Conservation (phyloP, 2,797 vertebrate species). For the Phataginus tetradactyla region DNA sequence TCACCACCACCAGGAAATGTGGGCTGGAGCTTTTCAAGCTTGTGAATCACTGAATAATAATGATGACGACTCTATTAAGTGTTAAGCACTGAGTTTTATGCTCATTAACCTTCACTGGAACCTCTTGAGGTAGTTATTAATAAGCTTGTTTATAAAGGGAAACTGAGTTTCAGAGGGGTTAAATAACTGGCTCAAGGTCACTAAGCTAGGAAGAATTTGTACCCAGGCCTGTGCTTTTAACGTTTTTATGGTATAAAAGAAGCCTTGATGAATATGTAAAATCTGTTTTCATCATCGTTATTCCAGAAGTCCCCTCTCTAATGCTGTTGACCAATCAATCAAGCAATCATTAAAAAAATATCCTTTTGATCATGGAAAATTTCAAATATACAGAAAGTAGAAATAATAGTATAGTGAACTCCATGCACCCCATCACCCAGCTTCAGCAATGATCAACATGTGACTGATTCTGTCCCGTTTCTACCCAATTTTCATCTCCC, state of each 20-base stretch:
- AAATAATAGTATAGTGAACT: conserved; percentile 48
- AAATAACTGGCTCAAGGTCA: neutral
- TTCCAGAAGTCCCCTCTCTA: conserved; percentile 20
- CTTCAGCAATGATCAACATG: conserved; percentile 27
- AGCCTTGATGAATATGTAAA: neutral
- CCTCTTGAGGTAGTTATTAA: neutral
- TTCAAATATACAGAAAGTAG: conserved; percentile 33
- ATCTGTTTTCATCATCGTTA: conserved; percentile 47
- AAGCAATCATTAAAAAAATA: neutral
- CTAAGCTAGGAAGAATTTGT: conserved; percentile 20
- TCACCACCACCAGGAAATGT: neutral
- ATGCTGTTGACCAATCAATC: conserved; percentile 49
- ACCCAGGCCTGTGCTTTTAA: neutral
- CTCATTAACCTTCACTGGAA: neutral
- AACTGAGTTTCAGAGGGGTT: neutral
- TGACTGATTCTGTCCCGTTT: conserved; percentile 49
- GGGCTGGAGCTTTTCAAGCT: neutral
- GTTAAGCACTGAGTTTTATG: neutral
- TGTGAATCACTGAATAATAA: neutral
- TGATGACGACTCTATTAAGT: neutral
- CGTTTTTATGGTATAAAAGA: neutral
- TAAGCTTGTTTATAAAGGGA: conserved; percentile 1
- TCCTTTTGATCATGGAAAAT: conserved; percentile 55
- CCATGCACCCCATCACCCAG: neutral
- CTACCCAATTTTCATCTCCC: conserved; percentile 17